Percentiles rank a stretch among this genome's conserved stretches.
These are phyloP conservation scores for Conistra vaccinii DNA, from an alignment of 2,888 invertebrate genomes.

Conservation along the genomic window DNA sequence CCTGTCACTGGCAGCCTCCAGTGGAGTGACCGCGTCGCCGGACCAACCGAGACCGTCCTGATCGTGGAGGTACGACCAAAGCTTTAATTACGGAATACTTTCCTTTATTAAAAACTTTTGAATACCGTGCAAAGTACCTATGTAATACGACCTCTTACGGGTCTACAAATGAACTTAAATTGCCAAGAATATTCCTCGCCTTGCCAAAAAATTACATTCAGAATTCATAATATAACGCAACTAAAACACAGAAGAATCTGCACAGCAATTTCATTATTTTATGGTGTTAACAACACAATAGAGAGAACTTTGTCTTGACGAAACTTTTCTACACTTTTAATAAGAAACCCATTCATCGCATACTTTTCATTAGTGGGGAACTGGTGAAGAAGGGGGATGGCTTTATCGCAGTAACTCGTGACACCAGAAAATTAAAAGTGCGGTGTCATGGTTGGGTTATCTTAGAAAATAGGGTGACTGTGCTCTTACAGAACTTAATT, in stretches of 20 bases:
- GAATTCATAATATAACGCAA: conserved; percentile 49
- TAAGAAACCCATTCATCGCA: conserved; percentile 87
- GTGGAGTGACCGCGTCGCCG: conserved; percentile 83
- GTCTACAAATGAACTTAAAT: background rate
- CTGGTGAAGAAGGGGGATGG: conserved; percentile 76
- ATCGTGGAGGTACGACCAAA: conserved; percentile 52
- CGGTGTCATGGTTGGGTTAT: conserved; percentile 85
- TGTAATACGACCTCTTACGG: background rate
- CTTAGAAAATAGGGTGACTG: conserved; percentile 86
- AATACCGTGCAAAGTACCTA: background rate
- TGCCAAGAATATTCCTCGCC: conserved; percentile 9
- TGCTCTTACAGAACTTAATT: conserved; percentile 86
- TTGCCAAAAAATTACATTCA: conserved; percentile 19
- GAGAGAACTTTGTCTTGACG: conserved; percentile 81
- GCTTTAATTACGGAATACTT: conserved; percentile 45
- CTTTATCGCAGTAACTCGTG: conserved; percentile 87
- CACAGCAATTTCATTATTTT: conserved; percentile 72
- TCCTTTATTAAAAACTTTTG: conserved; percentile 9
- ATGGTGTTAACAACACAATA: conserved; percentile 77
- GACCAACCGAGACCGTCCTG: conserved; percentile 75
- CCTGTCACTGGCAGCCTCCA: conserved; percentile 87
- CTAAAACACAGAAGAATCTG: conserved; percentile 60
- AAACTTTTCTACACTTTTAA: conserved; percentile 87
- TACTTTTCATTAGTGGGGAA: conserved; percentile 82
- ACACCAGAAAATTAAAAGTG: conserved; percentile 90